Base-by-base conservation (phyloP, 1,140 invertebrate genomes). In the Druon quercuslanigerum region DNA sequence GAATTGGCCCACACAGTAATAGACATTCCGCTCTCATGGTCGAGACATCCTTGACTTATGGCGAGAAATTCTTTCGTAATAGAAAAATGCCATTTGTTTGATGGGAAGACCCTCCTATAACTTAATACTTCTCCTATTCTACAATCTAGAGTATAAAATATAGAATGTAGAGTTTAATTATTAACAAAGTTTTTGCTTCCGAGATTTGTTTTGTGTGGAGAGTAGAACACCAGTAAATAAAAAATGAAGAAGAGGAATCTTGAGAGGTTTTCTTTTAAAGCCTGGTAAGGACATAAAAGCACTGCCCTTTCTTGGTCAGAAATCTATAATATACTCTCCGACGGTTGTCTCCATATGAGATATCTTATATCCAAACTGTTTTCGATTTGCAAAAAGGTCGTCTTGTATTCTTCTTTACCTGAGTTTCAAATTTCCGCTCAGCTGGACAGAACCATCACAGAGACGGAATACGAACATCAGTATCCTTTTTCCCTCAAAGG, bases 361-460 rank as follows among this genome's bases (percentile, higher is more conserved):
- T 46, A 71, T 83, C 78, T 85, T 83, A 76, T 66, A 71, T 74
- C 51, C 54, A 77, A 50, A 14, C 14, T 72, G 40, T 57, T 50
- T 19, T 14, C 11, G 57, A 60, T 50, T 54, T 16, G 52, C n/a
- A 9, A 54, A 54, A 54, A 46, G 8, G 8, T 11, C 9, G 20
- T 66, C 11, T 14, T 66, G 25, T 51, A 56, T 74, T 73, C 20
- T 82, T 83, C 40, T 46, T 83, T 72, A 80, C 52, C 57, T 66
- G 57, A 60, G 82, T 89, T 90, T 90, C 90, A 89, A 84, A 88
- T 88, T 91, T 91, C 88, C 89, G 85, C 85, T 85, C 80, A 84
- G 87, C 79, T 87, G 87, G 83, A 78, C 76, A 78, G 76, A 81
- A 71, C 76, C 73, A 75, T 54, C 51, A 52, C 57, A 60, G 76